phyloP scores from a whole-genome alignment of 2,797 vertebrate genomes.

The Hoplostethus atlanticus region DNA sequence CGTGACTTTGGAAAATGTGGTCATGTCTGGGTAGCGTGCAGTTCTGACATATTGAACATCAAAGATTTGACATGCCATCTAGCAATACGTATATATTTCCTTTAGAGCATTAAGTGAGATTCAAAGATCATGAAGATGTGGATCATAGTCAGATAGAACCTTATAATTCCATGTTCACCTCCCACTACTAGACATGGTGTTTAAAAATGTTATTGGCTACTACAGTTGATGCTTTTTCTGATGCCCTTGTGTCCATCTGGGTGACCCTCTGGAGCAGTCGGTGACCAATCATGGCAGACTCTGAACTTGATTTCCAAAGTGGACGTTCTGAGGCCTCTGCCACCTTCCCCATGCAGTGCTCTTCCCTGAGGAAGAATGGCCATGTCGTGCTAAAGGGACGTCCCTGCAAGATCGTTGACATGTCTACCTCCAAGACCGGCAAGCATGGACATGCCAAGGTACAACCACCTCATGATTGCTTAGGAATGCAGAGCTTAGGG shows the following conservation, averaged over 20 bases:
- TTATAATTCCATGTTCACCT: too few species aligned
- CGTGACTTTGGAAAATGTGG: too few species aligned
- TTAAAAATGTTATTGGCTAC: neutral
- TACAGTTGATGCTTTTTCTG: neutral
- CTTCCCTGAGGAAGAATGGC: constrained; percentile 95
- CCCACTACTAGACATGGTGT: too few species aligned
- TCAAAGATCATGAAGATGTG: too few species aligned
- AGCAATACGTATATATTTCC: too few species aligned
- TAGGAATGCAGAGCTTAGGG: constrained; percentile 26
- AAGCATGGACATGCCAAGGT: constrained; percentile 99
- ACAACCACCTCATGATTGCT: constrained; percentile 29
- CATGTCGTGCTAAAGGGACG: constrained; percentile 92
- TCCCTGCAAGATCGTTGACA: constrained; percentile 97
- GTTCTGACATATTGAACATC: too few species aligned
- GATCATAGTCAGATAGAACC: too few species aligned
- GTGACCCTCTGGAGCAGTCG: constrained; percentile 9
- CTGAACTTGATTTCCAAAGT: constrained; percentile 87
- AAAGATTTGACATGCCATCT: too few species aligned
- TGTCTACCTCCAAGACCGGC: constrained; percentile 97
- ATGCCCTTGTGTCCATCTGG: neutral
- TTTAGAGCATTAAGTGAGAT: too few species aligned
- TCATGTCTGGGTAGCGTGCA: too few species aligned
- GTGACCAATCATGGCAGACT: constrained; percentile 84
- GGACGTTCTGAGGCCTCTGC: constrained; percentile 92
- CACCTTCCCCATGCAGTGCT: constrained; percentile 94